Percentiles rank a stretch among this genome's conserved stretches.
Conservation (phyloP, 2,797 vertebrate genomes). For the Geotrypetes seraphini region DNA sequence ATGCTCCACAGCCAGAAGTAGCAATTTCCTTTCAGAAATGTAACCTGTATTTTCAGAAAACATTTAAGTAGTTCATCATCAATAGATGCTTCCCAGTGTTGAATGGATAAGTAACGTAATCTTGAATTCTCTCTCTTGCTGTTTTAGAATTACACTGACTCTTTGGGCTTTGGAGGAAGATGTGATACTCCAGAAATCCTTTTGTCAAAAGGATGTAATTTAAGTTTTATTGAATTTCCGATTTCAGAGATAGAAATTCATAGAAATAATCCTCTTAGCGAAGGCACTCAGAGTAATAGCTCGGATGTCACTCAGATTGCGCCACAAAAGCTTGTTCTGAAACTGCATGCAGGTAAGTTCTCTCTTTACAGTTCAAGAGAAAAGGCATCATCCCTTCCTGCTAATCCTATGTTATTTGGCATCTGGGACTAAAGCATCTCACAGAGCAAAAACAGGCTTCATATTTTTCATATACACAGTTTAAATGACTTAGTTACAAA, state of each 20-base stretch:
- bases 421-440: no score
- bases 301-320: slow-evolving; percentile 74
- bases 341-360: slow-evolving; percentile 73
- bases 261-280: slow-evolving; percentile 59
- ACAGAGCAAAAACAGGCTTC: no score
- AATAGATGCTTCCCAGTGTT: not conserved
- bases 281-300: slow-evolving; percentile 40
- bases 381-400: no score
- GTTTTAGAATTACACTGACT: slow-evolving; percentile 83
- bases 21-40: not conserved
- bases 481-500: no score
- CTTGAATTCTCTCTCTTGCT: slow-evolving; percentile 8
- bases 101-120: slow-evolving; percentile 12
- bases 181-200: slow-evolving; percentile 73
- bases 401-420: no score
- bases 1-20: no score
- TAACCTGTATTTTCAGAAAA: not conserved
- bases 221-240: slow-evolving; percentile 68
- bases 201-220: slow-evolving; percentile 68
- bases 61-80: slow-evolving; percentile 7
- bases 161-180: slow-evolving; percentile 56
- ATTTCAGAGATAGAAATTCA: slow-evolving; percentile 60
- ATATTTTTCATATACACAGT: no score
- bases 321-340: slow-evolving; percentile 79
- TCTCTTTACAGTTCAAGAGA: no score